Evolutionary conservation across 2,888 invertebrate genomes (phyloP), one percentile per base, ranked within the genome.

Genomic region (Apodemia hepburni): DNA sequence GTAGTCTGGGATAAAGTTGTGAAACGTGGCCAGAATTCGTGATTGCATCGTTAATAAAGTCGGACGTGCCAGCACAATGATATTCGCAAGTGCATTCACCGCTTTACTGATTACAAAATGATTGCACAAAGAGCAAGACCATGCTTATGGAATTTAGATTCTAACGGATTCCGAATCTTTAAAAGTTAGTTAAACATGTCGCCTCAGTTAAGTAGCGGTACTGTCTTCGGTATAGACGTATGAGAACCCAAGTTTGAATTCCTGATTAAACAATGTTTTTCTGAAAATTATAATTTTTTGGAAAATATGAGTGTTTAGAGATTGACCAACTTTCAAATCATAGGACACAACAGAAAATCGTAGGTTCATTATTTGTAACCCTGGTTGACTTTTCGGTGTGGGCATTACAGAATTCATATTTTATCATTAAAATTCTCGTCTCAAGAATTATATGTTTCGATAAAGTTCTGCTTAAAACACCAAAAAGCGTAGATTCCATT

Each of bases 11-110:
- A 81, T 78, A 78, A 74, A 84, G 75, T 76, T 75, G 77, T 71
- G 73, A 80, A 76, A 85, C 84, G 85, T 87, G 86, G 80, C 71
- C 74, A 70, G 79, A 79, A 79, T 79, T 86, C 87, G 87, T 87
- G 86, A 85, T 84, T 75, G 75, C 76, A 80, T 82, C 80, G 80
- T 84, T 81, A 81, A 81, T 82, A 83, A 80, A 82, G 76, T 79
- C 78, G 71, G 71, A 80, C 81, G 80, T 77, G 78, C 79, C 72
- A 71, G 72, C 73, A 71, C 75, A 72, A 74, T 72, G 74, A 75
- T 76, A 76, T 75, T 80, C 72, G 75, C 80, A 76, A 81, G 79
- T 80, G 80, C 79, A 82, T 79, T 85, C 80, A 77, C 80, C 77
- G 77, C 76, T 82, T 78, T 72, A 70, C 71, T 73, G 75, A 66